phyloP scores from a whole-genome alignment of 2,113 vertebrate genomes.

The Phyllostomus hastatus region DNA sequence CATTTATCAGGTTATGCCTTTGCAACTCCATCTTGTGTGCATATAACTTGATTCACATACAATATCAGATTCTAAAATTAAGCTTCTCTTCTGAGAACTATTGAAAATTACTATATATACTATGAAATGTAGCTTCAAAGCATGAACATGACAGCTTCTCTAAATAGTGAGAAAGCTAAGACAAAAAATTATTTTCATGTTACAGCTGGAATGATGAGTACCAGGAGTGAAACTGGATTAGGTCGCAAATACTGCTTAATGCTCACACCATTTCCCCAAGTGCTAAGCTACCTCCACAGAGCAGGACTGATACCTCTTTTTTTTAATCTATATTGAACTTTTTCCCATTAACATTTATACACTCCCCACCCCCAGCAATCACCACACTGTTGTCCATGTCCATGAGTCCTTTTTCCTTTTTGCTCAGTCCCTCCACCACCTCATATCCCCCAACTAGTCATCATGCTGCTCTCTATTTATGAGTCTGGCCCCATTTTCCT shows the following conservation, averaged over 20 bases:
- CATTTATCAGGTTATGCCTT: neutral
- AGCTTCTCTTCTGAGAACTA: neutral
- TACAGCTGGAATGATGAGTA: neutral
- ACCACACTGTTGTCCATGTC: too few species aligned
- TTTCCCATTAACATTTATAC: too few species aligned
- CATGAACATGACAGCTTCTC: neutral
- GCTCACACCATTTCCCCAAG: neutral
- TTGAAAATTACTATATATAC: neutral
- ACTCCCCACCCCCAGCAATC: too few species aligned
- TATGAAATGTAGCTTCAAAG: neutral
- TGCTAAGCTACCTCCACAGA: neutral
- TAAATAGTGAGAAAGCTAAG: neutral
- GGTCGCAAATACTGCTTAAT: neutral
- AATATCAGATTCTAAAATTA: constrained; percentile 4
- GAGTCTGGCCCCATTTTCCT: too few species aligned
- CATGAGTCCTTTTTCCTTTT: too few species aligned
- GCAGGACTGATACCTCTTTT: neutral
- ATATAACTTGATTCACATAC: neutral
- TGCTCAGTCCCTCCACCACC: too few species aligned
- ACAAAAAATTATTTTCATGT: neutral
- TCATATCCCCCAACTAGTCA: too few species aligned
- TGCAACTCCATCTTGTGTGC: neutral
- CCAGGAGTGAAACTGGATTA: neutral
- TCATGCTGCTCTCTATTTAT: too few species aligned
- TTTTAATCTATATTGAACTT: too few species aligned